Conservation (phyloP, 2,888 invertebrate species). For the Parthenolecanium corni region DNA sequence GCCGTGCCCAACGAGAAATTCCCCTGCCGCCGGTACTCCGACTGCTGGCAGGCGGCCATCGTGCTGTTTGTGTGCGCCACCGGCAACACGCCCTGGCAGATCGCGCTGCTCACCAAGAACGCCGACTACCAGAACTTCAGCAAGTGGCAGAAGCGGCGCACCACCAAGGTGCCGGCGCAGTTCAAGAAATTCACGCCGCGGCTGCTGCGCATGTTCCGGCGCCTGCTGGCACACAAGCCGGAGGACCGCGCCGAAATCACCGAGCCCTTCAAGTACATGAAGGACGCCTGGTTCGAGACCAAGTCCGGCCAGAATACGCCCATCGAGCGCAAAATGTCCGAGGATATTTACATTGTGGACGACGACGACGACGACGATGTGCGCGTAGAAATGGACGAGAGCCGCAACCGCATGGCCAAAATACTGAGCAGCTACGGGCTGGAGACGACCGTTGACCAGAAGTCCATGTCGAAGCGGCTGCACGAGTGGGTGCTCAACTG, state of each 20-base stretch:
- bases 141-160: slow-evolving; percentile 52
- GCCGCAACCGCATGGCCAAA: slow-evolving; percentile 44
- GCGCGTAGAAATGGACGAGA: slow-evolving; percentile 44
- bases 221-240: slow-evolving; percentile 55
- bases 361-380: slow-evolving; percentile 42
- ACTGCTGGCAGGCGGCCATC: slow-evolving; percentile 68
- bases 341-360: slow-evolving; percentile 41
- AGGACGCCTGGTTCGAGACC: slow-evolving; percentile 46
- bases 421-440: slow-evolving; percentile 50
- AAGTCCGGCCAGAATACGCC: slow-evolving; percentile 34
- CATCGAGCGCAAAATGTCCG: slow-evolving; percentile 40
- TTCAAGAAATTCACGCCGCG: slow-evolving; percentile 56
- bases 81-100: slow-evolving; percentile 55
- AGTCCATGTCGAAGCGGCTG: slow-evolving; percentile 48
- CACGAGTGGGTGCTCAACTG: slow-evolving; percentile 56
- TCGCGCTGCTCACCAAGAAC: slow-evolving; percentile 56
- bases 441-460: slow-evolving; percentile 52
- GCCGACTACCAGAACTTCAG: slow-evolving; percentile 52
- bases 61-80: slow-evolving; percentile 55
- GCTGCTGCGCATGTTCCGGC: slow-evolving; percentile 55
- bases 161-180: slow-evolving; percentile 48
- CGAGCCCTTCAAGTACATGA: slow-evolving; percentile 49
- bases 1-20: slow-evolving; percentile 51
- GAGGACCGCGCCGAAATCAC: slow-evolving; percentile 51
- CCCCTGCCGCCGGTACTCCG: slow-evolving; percentile 52